phyloP scores from a whole-genome alignment of 2,113 vertebrate species.

The Diphyllodes magnificus region DNA sequence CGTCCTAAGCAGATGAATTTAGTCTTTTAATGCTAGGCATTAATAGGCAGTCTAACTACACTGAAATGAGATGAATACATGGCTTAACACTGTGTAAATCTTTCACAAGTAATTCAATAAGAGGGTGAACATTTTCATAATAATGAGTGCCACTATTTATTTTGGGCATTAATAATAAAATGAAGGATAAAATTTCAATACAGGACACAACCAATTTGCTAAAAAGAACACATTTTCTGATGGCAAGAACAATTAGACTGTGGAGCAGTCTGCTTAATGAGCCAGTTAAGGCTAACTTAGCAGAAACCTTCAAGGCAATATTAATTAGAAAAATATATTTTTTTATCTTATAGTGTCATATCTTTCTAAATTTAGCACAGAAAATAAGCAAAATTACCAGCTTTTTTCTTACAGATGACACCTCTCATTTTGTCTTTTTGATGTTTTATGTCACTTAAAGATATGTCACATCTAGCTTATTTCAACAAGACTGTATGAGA shows the following conservation, averaged over 20 bases:
- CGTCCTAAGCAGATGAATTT: not conserved
- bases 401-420: not conserved
- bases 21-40: not conserved
- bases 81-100: not conserved
- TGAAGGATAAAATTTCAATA: not conserved
- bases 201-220: not conserved
- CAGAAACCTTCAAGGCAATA: not conserved
- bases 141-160: conserved; percentile 4
- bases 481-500: not conserved
- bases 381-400: not conserved
- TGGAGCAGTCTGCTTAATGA: not conserved
- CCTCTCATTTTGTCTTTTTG: not conserved
- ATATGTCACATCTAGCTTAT: not conserved
- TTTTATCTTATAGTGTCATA: not conserved
- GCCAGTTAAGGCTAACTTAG: not conserved
- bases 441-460: not conserved
- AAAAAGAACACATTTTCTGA: not conserved
- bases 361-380: not conserved
- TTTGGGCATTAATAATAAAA: not conserved
- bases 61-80: not conserved
- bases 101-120: not conserved
- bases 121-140: not conserved
- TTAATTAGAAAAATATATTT: not conserved
- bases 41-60: not conserved
- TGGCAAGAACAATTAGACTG: not conserved